A percentile compares a stretch with the other conserved stretches of the same genome.
Conservation (phyloP, 2,888 invertebrate genomes). For the Anthrax anthrax region DNA sequence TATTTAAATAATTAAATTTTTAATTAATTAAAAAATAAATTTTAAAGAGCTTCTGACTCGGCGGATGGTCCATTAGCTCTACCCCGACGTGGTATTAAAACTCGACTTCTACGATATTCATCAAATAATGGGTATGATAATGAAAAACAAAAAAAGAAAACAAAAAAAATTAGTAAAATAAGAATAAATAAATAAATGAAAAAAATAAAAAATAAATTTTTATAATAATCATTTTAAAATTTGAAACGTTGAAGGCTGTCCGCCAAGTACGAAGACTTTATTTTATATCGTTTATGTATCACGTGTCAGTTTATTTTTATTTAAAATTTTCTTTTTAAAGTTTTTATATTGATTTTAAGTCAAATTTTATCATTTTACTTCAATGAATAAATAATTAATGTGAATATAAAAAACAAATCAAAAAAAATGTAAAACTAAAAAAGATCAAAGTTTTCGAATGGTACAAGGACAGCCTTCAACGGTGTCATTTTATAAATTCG, state of each 20-base stretch:
- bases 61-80: conserved; percentile 77
- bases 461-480: conserved; percentile 31
- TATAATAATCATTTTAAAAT: neutral
- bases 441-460: conserved; percentile 35
- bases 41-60: conserved; percentile 37
- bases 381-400: no score
- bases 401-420: no score
- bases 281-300: no score
- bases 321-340: no score
- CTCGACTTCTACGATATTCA: conserved; percentile 79
- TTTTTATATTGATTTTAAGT: no score
- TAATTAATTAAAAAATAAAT: no score
- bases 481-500: conserved; percentile 22
- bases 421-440: neutral
- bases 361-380: no score
- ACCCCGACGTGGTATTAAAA: conserved; percentile 80
- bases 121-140: conserved; percentile 75
- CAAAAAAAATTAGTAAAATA: no score
- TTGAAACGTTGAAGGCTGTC: conserved; percentile 29
- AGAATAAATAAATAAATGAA: no score
- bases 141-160: conserved; percentile 6
- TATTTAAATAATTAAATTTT: neutral
- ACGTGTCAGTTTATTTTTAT: no score
- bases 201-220: no score
- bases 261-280: conserved; percentile 18